Conservation (phyloP, 2,113 vertebrate genomes). For the Sitta europaea region DNA sequence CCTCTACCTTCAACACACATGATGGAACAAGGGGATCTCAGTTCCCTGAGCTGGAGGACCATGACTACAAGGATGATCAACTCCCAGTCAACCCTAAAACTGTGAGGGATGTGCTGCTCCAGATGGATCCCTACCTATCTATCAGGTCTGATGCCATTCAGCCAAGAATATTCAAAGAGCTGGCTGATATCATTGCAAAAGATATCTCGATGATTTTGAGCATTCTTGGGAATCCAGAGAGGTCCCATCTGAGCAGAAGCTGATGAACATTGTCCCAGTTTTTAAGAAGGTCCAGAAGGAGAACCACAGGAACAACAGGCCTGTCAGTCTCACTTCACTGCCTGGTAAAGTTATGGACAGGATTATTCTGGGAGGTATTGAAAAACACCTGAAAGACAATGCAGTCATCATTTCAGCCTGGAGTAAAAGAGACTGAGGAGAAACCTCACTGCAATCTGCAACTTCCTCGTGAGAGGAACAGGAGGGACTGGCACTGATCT, state of each 20-base stretch:
- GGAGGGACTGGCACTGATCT: not conserved
- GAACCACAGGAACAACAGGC: not conserved
- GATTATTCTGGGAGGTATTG: not conserved
- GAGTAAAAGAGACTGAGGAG: not conserved
- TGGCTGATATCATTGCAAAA: not conserved
- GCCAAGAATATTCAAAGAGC: not conserved
- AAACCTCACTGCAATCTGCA: not conserved
- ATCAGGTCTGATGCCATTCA: not conserved
- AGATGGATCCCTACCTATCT: not conserved
- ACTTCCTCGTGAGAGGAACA: not conserved
- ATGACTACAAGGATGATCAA: not conserved
- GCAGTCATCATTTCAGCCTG: fast-evolving
- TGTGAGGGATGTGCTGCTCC: fast-evolving
- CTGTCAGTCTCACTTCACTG: not conserved
- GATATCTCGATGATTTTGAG: fast-evolving
- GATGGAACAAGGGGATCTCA: not conserved
- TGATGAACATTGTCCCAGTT: not conserved
- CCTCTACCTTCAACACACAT: too few species aligned
- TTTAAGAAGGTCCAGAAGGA: not conserved
- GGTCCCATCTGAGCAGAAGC: not conserved
- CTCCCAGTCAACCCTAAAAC: not conserved
- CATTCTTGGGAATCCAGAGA: not conserved
- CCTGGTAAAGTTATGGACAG: not conserved
- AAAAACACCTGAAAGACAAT: not conserved
- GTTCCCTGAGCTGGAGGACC: not conserved